Percentiles rank a stretch among this genome's conserved stretches.
Conservation (phyloP, 2,888 invertebrate species). For the Stegana nigrithorax region DNA sequence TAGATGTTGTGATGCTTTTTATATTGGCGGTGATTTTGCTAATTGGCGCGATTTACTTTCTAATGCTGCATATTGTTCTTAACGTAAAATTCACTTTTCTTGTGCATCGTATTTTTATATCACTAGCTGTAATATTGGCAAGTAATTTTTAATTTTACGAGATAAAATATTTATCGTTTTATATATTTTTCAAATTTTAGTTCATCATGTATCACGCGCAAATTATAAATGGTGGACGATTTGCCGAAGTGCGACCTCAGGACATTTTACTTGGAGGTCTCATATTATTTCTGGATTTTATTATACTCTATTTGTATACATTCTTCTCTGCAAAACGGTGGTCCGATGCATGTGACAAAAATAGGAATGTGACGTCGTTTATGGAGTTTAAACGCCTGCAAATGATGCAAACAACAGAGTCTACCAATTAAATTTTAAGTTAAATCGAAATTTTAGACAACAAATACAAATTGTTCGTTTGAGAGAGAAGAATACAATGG, state of each 20-base stretch:
- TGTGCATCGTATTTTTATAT: slow-evolving; percentile 29
- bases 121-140: slow-evolving; percentile 33
- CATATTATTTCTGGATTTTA: slow-evolving; percentile 40
- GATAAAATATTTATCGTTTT: neutral
- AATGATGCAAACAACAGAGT: neutral
- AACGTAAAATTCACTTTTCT: slow-evolving; percentile 36
- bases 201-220: slow-evolving; percentile 49
- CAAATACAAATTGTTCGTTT: too few species aligned
- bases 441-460: too few species aligned
- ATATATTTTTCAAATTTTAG: slow-evolving; percentile 21
- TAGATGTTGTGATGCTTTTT: slow-evolving; percentile 40
- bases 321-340: slow-evolving; percentile 38
- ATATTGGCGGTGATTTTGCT: slow-evolving; percentile 34
- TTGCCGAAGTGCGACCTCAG: slow-evolving; percentile 40
- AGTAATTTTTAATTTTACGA: neutral
- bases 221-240: slow-evolving; percentile 44
- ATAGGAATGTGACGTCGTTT: neutral
- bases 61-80: slow-evolving; percentile 38
- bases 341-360: slow-evolving; percentile 36
- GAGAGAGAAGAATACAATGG: too few species aligned
- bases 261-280: slow-evolving; percentile 40
- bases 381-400: neutral
- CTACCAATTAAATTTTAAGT: slow-evolving; percentile 6
- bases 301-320: slow-evolving; percentile 38
- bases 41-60: slow-evolving; percentile 41